Base-by-base conservation (phyloP, 2,888 invertebrate genomes). In the Watsonalla cultraria region DNA sequence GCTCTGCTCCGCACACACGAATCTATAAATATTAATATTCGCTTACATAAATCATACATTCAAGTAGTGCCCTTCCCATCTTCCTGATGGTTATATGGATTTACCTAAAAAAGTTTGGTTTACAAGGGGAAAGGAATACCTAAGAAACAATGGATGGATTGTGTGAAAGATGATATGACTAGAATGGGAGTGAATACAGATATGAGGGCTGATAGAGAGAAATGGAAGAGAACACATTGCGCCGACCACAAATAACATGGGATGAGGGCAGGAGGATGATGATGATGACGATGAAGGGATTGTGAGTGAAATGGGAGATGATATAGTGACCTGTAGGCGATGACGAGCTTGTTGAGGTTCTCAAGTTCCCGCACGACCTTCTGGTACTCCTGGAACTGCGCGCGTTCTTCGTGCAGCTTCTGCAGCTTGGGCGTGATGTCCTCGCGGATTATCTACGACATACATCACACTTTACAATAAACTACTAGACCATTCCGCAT, bases 341-440 rank as follows among this genome's bases (percentile, higher is more conserved):
- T 89, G 73, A 93, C 92, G 15, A 98, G 92, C 67, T 94, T 93
- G 33, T 92, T 93, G 52, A 96, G 92, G 74, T 96, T 95, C 62
- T 98, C 96, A 48, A 98, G 86, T 76, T 99, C 97, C 54, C 97
- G 91, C 51, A 95, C 94, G 0, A 95, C 93, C 72, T 96, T 95
- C 83, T 98, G 97, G 76, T 95, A 98, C 82, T 98, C 97, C 57
- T 97, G 91, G 77, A 95, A 98, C 60, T 95, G 95, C 0, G 94
- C 88, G 46, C 97, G 92, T 76, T 99, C 98, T 59, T 96, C 94
- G 62, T 96, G 95, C 52, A 99, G 85, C 78, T 96, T 97, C 53
- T 95, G 93, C 51, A 99, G 84, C 68, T 95, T 96, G 0, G 99
- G 99, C n/a, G 94, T 94, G 53, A 99, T 95, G 76, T 98, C 98